phyloP scores from a whole-genome alignment of 30 jellyfish, hydroid and myxozoan genomes.

The Cassiopea andromeda region DNA sequence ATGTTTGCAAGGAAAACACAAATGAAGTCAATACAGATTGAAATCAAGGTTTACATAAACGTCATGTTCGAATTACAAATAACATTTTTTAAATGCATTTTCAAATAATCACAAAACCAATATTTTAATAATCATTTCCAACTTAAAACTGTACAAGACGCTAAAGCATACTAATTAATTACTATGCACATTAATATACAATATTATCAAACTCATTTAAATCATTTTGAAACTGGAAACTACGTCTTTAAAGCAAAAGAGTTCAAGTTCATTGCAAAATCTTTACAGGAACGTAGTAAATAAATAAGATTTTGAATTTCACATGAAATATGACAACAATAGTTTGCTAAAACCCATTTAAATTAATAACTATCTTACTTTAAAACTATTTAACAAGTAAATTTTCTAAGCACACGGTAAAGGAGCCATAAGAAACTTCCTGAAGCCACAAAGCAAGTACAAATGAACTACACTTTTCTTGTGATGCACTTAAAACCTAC shows the following conservation, averaged over 20 bases:
- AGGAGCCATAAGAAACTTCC: too few relatives aligned
- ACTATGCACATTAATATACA: not conserved
- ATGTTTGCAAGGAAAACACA: too few relatives aligned
- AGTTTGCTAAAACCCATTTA: not conserved
- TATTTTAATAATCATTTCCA: not conserved
- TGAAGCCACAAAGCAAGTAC: too few relatives aligned
- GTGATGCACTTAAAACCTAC: too few relatives aligned
- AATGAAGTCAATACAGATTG: not conserved
- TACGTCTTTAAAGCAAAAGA: not conserved
- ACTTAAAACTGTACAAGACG: not conserved
- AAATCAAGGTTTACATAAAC: not conserved
- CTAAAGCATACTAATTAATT: not conserved
- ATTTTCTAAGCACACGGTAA: too few relatives aligned
- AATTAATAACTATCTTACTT: not conserved
- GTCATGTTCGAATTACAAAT: not conserved
- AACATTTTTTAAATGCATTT: not conserved
- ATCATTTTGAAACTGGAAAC: not conserved
- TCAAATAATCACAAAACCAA: not conserved
- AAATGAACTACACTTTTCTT: too few relatives aligned
- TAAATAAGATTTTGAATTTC: not conserved
- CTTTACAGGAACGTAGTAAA: not conserved
- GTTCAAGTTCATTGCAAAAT: not conserved
- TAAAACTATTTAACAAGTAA: not conserved
- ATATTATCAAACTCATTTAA: not conserved
- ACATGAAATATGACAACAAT: not conserved